phyloP scores from a whole-genome alignment of 92 coral and sea anemone species.

The Pocillopora meandrina region DNA sequence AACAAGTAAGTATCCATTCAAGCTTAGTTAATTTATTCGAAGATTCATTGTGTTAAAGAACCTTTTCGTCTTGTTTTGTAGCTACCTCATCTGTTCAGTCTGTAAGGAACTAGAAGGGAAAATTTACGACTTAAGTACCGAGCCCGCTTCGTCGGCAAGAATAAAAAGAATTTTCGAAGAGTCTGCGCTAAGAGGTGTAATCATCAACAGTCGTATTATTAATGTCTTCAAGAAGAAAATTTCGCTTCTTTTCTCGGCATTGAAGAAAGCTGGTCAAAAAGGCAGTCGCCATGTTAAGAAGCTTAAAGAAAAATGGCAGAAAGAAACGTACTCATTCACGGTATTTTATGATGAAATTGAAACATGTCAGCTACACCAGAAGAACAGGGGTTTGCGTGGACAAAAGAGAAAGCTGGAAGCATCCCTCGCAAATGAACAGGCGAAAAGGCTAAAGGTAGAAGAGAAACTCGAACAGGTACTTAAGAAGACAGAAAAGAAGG shows the following conservation, averaged over 20 bases:
- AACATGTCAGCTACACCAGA: neutral
- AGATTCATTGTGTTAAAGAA: neutral
- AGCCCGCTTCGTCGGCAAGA: neutral
- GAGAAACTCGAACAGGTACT: neutral
- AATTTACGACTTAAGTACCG: neutral
- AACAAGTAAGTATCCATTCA: neutral
- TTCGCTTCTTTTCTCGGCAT: neutral
- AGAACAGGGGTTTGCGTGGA: neutral
- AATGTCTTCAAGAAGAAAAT: constrained; percentile 7
- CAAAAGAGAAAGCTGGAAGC: neutral
- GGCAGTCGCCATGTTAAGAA: neutral
- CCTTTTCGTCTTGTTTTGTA: neutral
- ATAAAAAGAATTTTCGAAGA: neutral
- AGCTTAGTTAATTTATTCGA: too few relatives aligned
- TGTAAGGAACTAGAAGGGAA: neutral
- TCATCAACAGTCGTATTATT: neutral
- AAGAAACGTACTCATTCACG: neutral
- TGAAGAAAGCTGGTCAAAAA: neutral
- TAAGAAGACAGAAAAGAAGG: neutral
- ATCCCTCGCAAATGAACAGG: neutral
- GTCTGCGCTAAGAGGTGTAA: neutral
- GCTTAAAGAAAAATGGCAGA: neutral
- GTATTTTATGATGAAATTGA: neutral
- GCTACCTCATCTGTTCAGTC: neutral
- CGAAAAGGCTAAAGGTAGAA: neutral